Conservation (phyloP, 2,113 vertebrate species). For the Phalacrocorax carbo region DNA sequence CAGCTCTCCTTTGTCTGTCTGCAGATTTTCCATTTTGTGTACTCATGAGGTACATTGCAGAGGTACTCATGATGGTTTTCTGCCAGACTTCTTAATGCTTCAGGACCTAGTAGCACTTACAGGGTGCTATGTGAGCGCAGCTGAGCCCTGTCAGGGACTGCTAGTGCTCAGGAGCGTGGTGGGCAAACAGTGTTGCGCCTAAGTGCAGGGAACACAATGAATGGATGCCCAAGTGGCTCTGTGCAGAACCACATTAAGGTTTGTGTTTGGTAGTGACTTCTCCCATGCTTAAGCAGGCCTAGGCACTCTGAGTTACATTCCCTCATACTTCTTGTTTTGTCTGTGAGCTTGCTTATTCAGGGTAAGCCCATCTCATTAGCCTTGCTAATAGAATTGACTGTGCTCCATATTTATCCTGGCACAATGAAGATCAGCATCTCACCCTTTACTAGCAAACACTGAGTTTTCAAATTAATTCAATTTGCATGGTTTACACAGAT, state of each 20-base stretch:
- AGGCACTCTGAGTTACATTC: not conserved
- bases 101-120: not conserved
- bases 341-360: not conserved
- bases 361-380: not conserved
- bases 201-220: not conserved
- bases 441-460: not conserved
- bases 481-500: not conserved
- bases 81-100: not conserved
- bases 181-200: not conserved
- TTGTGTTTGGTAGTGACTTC: not conserved
- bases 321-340: not conserved
- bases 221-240: not conserved
- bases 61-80: not conserved
- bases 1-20: not conserved
- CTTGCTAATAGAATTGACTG: not conserved
- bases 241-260: not conserved
- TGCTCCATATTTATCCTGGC: not conserved
- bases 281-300: not conserved
- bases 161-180: not conserved
- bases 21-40: not conserved
- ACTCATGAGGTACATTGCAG: not conserved
- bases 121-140: not conserved
- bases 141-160: not conserved
- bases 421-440: not conserved
- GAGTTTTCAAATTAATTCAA: not conserved